These are phyloP conservation scores for Sebastes minor DNA, from an alignment of 2,797 vertebrate species.

Conservation along the genomic window DNA sequence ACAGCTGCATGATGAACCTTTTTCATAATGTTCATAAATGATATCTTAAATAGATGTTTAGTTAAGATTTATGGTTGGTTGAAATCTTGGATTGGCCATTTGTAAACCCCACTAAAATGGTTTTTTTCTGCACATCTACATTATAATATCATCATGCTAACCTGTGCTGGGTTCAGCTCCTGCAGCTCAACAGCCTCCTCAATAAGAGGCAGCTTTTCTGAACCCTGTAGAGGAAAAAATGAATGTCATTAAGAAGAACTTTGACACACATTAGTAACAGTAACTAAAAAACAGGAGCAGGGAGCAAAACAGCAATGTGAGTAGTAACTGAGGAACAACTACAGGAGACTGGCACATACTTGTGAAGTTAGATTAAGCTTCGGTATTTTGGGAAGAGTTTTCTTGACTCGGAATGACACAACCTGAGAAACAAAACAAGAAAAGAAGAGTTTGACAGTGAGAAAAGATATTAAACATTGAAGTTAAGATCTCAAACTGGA, in stretches of 20 bases:
- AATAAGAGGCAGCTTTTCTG: constrained; percentile 37
- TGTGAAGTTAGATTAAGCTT: constrained; percentile 12
- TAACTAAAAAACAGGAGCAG: background rate
- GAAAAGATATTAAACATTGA: background rate
- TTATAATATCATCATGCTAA: background rate
- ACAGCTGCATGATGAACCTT: background rate
- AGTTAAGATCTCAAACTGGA: background rate
- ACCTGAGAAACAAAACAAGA: constrained; percentile 51
- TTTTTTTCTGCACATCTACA: background rate
- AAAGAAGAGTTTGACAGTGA: background rate
- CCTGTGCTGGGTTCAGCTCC: constrained; percentile 50
- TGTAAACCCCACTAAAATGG: background rate
- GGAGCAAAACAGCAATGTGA: background rate
- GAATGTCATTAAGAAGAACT: background rate
- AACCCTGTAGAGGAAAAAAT: constrained; percentile 14
- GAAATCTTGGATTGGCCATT: background rate
- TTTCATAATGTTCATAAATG: no score
- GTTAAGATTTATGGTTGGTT: background rate
- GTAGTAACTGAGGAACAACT: background rate
- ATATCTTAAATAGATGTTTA: background rate
- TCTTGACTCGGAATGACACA: constrained; percentile 76
- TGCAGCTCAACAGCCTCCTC: constrained; percentile 69
- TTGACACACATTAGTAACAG: background rate
- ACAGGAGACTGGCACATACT: constrained; percentile 35
- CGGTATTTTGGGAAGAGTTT: constrained; percentile 60